Evolutionary conservation across 2,113 vertebrate species (phyloP).

Genomic region (Nothobranchius furzeri): DNA sequence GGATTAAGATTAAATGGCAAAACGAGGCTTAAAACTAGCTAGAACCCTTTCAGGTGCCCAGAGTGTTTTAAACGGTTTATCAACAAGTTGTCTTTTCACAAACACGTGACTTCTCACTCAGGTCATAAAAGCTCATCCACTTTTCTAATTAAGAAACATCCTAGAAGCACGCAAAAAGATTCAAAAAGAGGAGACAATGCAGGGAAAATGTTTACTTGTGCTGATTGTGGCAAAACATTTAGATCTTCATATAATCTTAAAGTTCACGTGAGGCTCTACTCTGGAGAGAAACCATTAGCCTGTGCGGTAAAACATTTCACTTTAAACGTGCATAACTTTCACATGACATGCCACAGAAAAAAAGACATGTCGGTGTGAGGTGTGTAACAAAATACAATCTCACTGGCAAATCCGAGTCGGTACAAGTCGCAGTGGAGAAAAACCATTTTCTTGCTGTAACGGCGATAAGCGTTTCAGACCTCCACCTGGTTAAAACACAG

Average conservation of each 20-base stretch:
- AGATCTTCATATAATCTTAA: not conserved
- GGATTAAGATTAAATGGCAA: not conserved
- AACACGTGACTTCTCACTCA: constrained; percentile 4
- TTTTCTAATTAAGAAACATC: not conserved
- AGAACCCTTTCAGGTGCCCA: not conserved
- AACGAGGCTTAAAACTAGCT: not conserved
- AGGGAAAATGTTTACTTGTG: not conserved
- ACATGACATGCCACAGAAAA: not conserved
- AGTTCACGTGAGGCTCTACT: not conserved
- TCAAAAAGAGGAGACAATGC: not conserved
- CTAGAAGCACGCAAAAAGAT: not conserved
- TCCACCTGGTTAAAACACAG: too few species aligned
- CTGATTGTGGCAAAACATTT: not conserved
- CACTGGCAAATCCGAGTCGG: not conserved
- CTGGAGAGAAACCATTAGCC: not conserved
- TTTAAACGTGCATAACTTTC: not conserved
- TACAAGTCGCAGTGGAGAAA: not conserved
- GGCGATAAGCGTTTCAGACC: too few species aligned
- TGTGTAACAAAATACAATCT: not conserved
- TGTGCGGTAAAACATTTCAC: not conserved
- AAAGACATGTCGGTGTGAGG: not conserved
- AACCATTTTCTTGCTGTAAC: not conserved
- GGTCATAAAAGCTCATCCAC: not conserved
- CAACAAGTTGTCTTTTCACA: not conserved
- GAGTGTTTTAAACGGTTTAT: not conserved